Base-by-base conservation (phyloP, 2,113 vertebrate genomes). In the Oxygymnocypris stewartii region DNA sequence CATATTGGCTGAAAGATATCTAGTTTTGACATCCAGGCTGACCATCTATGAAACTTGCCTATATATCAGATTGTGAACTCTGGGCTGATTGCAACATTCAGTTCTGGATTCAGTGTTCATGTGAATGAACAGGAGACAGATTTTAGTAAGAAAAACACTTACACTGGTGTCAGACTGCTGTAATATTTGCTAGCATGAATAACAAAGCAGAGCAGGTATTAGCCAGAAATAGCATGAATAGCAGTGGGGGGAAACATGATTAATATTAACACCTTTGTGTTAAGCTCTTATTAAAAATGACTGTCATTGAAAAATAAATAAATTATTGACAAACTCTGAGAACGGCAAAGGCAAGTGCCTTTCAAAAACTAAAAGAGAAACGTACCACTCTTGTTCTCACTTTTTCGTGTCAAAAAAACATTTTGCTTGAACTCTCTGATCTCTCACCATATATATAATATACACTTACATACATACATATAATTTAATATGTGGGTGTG, bases 261-360 rank as follows among this genome's bases (percentile, higher is more conserved):
- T 20, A 71, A 61, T 85, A 61, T 67, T 47, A 57, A 59, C 82
- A 84, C 80, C 28, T 73, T 28, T 49, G 59, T 86, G 63, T 79
- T 31, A 63, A 86, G 49, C 84, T 78, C 49, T 79, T 82, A 85
- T 42, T 74, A 63, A 25, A 31, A 79, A 57, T 80, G 13, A 65
- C 40, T 86, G 67, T 57, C 75, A 67, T 84, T 86, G 79, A 54
- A 86, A 84, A 86, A 84, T 84, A 84, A 84, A 69, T 51, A 51
- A 14, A 54, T 59, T 7, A 74, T 42, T 54, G 4, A 4, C 42
- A 49, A 37, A 78, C 25, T 76, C 28, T 28, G 35, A 84, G 31
- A 79, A 88, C 13, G 20, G 28, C 18, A 85, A 85, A 77, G 79
- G 47, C 78, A 59, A 57, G 69, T 28, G n/a, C 6, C 40, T 79